Evolutionary conservation across 2,888 invertebrate genomes (phyloP).

Genomic region (Thera britannica): DNA sequence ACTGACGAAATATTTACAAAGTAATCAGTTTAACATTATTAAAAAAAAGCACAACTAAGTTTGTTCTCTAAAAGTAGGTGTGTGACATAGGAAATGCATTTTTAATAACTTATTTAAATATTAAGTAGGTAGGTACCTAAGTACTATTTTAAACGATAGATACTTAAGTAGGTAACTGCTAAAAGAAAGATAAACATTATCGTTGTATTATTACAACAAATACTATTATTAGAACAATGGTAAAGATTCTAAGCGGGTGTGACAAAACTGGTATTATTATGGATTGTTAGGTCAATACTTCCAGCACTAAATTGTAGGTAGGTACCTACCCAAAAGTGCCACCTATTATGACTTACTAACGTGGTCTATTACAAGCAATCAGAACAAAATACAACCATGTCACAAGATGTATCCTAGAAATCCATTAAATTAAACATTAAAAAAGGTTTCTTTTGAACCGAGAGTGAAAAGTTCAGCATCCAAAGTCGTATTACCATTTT

Average conservation of each 20-base stretch:
- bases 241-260: background rate
- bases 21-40: slow-evolving; percentile 71
- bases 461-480: slow-evolving; percentile 42
- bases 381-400: slow-evolving; percentile 22
- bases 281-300: background rate
- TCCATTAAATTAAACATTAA: slow-evolving; percentile 56
- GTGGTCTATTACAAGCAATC: slow-evolving; percentile 9
- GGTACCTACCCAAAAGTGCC: slow-evolving; percentile 1
- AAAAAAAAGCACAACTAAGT: slow-evolving; percentile 76
- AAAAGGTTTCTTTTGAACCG: slow-evolving; percentile 19
- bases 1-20: slow-evolving; percentile 81
- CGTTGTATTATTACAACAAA: background rate
- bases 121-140: slow-evolving; percentile 4
- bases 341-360: background rate
- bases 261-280: background rate
- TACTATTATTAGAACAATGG: background rate
- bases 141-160: background rate
- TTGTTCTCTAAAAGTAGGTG: slow-evolving; percentile 56
- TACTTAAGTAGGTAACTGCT: no score
- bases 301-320: slow-evolving; percentile 2
- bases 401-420: slow-evolving; percentile 44
- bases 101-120: slow-evolving; percentile 41
- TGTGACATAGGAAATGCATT: slow-evolving; percentile 71
- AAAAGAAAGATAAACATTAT: background rate
- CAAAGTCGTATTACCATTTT: slow-evolving; percentile 6